A percentile compares a stretch with the other conserved stretches of the same genome.
Conservation (phyloP, 2,113 vertebrate genomes). For the Gymnocephalus cernua region DNA sequence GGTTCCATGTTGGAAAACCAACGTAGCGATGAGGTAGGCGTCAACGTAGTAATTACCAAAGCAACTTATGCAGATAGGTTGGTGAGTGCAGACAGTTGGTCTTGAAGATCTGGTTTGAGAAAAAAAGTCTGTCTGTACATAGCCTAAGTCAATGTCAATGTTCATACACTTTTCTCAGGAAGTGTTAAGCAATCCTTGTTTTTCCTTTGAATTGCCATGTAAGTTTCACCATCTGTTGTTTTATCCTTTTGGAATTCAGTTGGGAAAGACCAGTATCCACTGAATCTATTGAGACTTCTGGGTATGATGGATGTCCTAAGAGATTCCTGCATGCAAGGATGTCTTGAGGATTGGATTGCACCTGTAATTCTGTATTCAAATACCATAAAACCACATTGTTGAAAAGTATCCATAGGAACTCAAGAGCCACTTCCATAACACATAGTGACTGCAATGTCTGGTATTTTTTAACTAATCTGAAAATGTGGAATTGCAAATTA, state of each 20-base stretch:
- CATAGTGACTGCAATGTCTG: neutral
- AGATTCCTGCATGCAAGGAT: neutral
- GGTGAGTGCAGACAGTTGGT: no score
- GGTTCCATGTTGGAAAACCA: no score
- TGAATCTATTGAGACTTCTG: neutral
- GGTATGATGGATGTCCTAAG: neutral
- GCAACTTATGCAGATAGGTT: no score
- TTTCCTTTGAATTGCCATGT: neutral
- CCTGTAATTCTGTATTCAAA: neutral
- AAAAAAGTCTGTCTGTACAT: no score
- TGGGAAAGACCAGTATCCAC: neutral
- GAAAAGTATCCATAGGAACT: neutral
- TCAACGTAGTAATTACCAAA: no score
- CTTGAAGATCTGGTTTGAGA: no score
- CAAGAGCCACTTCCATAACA: neutral
- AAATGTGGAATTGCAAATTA: neutral
- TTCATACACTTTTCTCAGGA: neutral
- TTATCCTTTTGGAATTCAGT: neutral
- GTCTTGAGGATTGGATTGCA: neutral
- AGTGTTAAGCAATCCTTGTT: neutral
- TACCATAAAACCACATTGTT: neutral
- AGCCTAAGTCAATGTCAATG: neutral
- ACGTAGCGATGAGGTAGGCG: no score
- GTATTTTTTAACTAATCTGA: neutral
- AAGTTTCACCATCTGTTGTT: slow-evolving; percentile 4